Base-by-base conservation (phyloP, 2,888 invertebrate species). In the Rhopalosiphum nymphaeae region DNA sequence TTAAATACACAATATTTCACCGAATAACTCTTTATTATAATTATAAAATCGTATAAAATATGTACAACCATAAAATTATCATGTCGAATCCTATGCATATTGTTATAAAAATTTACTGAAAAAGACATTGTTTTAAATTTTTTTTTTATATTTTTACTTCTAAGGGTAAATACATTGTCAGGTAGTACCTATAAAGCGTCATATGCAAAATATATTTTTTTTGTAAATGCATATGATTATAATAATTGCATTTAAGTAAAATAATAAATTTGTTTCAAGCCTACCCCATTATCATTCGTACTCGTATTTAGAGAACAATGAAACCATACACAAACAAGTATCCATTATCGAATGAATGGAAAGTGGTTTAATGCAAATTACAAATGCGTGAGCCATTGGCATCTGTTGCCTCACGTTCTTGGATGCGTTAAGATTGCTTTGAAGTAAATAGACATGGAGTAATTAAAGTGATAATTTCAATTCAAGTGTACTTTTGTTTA, bases 271-370 rank as follows among this genome's bases (percentile, higher is more conserved):
- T 78, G 16, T 84, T 91, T 84, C 42, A 46, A 90, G 46, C 25
- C 25, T 49, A 36, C 10, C 9, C 42, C 91, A 42, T 53, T 91
- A n/a, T 56, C 4, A 29, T 0, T 42, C 53, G 26, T 9, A 36
- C 11, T 26, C 21, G 25, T 86, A 86, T 86, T 57, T 57, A 21
- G 85, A n/a, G 56, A 91, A 85, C 29, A 61, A 89, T n/a, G 61
- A 61, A 61, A n/a, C 46, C 29, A 46, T 42, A 57, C 11, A 85
- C 44, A 92, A 87, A 92, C 86, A 87, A 87, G 87, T 67, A 53
- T 49, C 92, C 57, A 92, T 92, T 92, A 92, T 87, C n/a, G 16
- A 21, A 26, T 42, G 87, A 46, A 57, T 42, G 42, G 42, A 36
- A 29, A n/a, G 10, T 13, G 86, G 36, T 57, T 46, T 91, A 56